These are phyloP conservation scores for Trididemnum clinides DNA, from an alignment of 23 tunicate species.

Conservation along the genomic window DNA sequence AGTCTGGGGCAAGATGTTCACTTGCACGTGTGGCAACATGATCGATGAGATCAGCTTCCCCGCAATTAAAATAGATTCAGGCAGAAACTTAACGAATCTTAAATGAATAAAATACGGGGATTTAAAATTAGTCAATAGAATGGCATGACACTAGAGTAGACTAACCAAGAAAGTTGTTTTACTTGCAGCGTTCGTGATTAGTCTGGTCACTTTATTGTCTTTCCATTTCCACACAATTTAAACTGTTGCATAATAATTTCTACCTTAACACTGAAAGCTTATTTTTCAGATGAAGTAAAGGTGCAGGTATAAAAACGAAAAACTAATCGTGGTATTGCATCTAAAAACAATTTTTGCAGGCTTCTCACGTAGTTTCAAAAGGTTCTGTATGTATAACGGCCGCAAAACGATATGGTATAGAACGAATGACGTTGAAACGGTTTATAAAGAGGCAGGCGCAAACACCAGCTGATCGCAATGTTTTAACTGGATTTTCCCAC, in stretches of 20 bases:
- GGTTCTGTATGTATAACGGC: slow-evolving; percentile 3
- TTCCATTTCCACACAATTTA: too few relatives aligned
- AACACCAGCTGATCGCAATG: slow-evolving; percentile 7
- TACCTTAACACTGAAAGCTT: too few relatives aligned
- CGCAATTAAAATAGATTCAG: too few relatives aligned
- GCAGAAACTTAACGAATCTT: too few relatives aligned
- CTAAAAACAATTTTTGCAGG: not conserved
- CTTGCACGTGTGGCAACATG: not conserved
- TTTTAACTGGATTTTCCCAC: slow-evolving; percentile 25
- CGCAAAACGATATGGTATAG: not conserved
- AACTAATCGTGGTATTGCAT: not conserved
- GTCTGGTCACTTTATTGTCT: too few relatives aligned
- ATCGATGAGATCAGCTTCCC: not conserved
- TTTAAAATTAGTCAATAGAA: too few relatives aligned
- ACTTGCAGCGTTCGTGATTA: too few relatives aligned
- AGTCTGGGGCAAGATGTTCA: not conserved
- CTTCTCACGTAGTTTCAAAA: not conserved
- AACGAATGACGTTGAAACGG: slow-evolving; percentile 28
- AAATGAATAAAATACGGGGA: too few relatives aligned
- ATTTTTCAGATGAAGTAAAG: not conserved
- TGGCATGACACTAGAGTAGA: too few relatives aligned
- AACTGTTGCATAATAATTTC: not conserved
- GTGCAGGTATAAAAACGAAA: slow-evolving; percentile 4
- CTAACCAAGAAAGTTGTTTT: too few relatives aligned
- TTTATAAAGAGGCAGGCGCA: slow-evolving; percentile 14